Base-by-base conservation (phyloP, 2,113 vertebrate genomes). In the Leptodactylus fuscus region DNA sequence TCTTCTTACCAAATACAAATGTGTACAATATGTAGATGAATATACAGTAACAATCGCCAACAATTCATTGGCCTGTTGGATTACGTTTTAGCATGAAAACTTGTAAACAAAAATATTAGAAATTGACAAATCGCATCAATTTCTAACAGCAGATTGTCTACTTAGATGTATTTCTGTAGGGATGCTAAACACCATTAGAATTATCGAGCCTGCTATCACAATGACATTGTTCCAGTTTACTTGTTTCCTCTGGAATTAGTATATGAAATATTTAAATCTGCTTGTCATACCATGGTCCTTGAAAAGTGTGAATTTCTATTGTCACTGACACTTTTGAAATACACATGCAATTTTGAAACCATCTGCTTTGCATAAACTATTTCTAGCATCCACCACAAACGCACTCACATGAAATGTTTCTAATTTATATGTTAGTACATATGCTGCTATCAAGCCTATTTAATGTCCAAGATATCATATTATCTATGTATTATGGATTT, bases 301-400 rank as follows among this genome's bases (percentile, higher is more conserved):
- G 74, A 77, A 51, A 81, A 65, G 16, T 48, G 34, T 70, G 27
- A 51, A 67, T 82, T 65, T 70, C 34, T 81, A 81, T 81, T 32
- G 24, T n/a, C n/a, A 67, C n/a, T 81, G 62, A 70, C 62, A 82
- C 3, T 69, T 65, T 51, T 82, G 38, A 70, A 65, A 70, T 69
- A 51, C 48, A 51, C n/a, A 16, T 82, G 44, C 29, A 70, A 70
- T 82, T 70, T 70, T 70, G 62, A 70, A 36, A 15, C 60, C 44
- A 70, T 82, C 80, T 82, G 80, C 62, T 82, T 22, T 22, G 32
- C 55, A 70, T 69, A 9, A 81, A 12, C 38, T 65, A 36, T 51
- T 70, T 70, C 46, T 70, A 24, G 27, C 41, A 70, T n/a, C 18
- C 16, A 70, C 69, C 34, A 81, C 24, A 49, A 62, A 51, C n/a